A percentile compares a stretch with the other conserved stretches of the same genome.
These are phyloP conservation scores for Montipora capricornis DNA, from an alignment of 64 coral and sea anemone genomes.

Conservation along the genomic window DNA sequence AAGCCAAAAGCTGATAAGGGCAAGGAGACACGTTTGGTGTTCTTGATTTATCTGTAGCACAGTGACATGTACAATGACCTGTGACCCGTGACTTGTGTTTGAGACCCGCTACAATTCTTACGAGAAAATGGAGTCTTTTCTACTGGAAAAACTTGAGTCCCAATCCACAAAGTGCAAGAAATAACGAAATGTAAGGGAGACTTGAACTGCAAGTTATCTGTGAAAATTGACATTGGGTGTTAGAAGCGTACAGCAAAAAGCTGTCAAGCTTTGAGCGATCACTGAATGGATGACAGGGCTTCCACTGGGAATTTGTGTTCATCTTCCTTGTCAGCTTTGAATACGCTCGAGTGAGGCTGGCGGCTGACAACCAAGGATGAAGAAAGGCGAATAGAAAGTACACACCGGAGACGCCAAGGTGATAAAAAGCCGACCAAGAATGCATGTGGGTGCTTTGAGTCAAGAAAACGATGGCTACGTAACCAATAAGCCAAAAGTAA, in stretches of 20 bases:
- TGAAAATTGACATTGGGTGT: constrained; percentile 38
- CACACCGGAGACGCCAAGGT: neutral
- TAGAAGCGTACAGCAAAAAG: constrained; percentile 31
- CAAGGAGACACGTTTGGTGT: no score
- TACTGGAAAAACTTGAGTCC: constrained; percentile 31
- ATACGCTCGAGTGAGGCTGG: neutral
- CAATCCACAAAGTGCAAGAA: constrained; percentile 32
- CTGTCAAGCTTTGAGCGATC: constrained; percentile 12
- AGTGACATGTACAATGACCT: no score
- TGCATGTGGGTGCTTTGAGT: neutral
- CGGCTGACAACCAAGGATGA: constrained; percentile 22
- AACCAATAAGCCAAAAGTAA: constrained; percentile 29
- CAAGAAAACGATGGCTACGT: neutral
- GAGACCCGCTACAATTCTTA: no score
- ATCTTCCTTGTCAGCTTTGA: constrained; percentile 10
- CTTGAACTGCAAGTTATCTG: constrained; percentile 34
- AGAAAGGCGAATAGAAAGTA: constrained; percentile 8
- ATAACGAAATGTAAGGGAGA: constrained; percentile 12
- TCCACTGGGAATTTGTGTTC: constrained; percentile 19
- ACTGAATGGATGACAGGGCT: constrained; percentile 1
- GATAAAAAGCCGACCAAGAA: neutral
- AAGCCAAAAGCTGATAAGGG: no score
- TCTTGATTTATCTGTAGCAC: no score
- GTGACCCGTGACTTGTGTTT: no score
- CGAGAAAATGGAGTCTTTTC: neutral